Conservation (phyloP, 2,113 vertebrate species). For the Hippolais icterina region DNA sequence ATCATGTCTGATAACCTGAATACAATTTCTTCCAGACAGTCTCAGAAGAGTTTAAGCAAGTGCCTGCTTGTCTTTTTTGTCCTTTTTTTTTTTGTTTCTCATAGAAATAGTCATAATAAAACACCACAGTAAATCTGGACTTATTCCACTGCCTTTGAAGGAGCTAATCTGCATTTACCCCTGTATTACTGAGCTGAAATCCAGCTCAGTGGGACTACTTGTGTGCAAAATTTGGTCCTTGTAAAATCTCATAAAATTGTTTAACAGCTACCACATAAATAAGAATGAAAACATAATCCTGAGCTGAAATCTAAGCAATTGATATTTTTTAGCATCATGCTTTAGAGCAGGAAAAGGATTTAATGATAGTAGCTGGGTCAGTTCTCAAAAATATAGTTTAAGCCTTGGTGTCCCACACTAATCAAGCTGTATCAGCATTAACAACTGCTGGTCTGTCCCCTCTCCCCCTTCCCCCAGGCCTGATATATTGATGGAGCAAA, state of each 20-base stretch:
- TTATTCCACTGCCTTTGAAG: slow-evolving; percentile 15
- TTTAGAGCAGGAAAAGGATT: background rate
- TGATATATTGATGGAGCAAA: background rate
- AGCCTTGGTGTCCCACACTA: background rate
- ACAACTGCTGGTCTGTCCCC: background rate
- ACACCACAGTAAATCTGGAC: background rate
- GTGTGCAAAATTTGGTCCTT: background rate
- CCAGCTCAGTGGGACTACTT: slow-evolving; percentile 15
- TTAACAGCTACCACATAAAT: slow-evolving; percentile 26
- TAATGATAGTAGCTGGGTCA: background rate
- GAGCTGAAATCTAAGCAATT: background rate
- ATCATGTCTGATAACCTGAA: background rate
- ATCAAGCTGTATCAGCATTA: background rate
- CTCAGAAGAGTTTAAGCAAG: background rate
- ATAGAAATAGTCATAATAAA: background rate
- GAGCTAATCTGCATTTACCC: slow-evolving; percentile 25
- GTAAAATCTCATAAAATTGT: slow-evolving; percentile 5
- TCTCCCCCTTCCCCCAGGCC: background rate
- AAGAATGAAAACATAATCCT: slow-evolving; percentile 8
- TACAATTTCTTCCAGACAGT: background rate
- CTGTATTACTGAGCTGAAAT: background rate
- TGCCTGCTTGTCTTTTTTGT: background rate
- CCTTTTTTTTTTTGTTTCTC: background rate
- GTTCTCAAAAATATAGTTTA: background rate
- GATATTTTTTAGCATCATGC: background rate